A percentile compares a stretch with the other conserved stretches of the same genome.
Conservation (phyloP, 2,888 invertebrate species). For the Thymelicus sylvestris region DNA sequence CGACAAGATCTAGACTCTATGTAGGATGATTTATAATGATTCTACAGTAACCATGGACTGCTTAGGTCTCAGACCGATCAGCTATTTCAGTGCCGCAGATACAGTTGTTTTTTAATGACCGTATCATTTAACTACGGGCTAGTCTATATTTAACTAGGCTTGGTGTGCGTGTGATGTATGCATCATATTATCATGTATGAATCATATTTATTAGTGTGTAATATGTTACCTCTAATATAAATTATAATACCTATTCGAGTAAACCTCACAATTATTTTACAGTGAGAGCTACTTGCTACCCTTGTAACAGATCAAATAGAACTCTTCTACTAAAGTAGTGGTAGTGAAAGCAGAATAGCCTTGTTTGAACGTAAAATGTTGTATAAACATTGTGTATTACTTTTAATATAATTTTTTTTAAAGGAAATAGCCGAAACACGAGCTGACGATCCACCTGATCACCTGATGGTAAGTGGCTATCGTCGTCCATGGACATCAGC, state of each 20-base stretch:
- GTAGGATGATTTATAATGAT: conserved; percentile 8
- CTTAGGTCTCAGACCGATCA: not conserved
- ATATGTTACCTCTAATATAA: conserved; percentile 5
- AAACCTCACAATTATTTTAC: not conserved
- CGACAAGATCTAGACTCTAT: conserved; percentile 9
- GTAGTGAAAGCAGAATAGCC: not conserved
- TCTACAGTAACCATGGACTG: conserved; percentile 3
- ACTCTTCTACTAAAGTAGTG: not conserved
- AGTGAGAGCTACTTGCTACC: not conserved
- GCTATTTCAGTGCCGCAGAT: conserved; percentile 3
- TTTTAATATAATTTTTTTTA: no score
- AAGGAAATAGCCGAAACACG: no score
- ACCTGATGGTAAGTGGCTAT: no score
- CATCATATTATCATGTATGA: no score
- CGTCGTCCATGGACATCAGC: no score
- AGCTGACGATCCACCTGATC: no score
- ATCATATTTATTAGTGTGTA: conserved; percentile 37
- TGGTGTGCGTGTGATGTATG: conserved; percentile 24
- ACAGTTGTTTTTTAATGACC: conserved; percentile 13
- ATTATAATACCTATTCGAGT: not conserved
- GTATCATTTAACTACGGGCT: conserved; percentile 1
- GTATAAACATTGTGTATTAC: no score
- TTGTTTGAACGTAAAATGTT: no score
- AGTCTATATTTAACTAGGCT: conserved; percentile 3
- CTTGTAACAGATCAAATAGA: not conserved